Percentiles rank a stretch among this genome's conserved stretches.
Conservation (phyloP, 2,797 vertebrate genomes). For the Galagoides demidoff region DNA sequence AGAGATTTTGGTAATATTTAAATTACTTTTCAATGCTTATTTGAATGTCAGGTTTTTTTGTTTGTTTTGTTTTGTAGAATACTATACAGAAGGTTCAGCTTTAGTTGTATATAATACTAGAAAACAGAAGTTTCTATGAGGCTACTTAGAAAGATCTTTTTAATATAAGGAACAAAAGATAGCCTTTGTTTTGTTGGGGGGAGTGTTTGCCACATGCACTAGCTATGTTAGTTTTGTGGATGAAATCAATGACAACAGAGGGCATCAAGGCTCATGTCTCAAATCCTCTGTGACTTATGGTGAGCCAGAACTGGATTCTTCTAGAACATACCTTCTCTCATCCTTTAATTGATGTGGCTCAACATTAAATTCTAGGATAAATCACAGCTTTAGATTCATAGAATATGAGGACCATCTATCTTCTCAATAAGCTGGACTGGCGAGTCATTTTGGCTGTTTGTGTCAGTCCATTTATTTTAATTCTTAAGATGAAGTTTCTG, state of each 20-base stretch:
- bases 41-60: background rate
- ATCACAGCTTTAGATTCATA: background rate
- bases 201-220: background rate
- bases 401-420: background rate
- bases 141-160: background rate
- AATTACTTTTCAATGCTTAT: conserved; percentile 27
- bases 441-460: background rate
- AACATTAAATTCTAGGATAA: background rate
- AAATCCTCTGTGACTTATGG: background rate
- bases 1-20: conserved; percentile 50
- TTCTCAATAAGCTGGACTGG: background rate
- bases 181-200: background rate
- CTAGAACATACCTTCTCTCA: background rate
- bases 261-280: background rate
- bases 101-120: background rate
- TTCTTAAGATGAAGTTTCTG: background rate
- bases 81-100: background rate
- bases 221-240: background rate
- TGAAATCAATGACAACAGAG: background rate
- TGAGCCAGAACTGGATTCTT: background rate
- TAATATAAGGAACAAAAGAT: background rate
- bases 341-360: background rate
- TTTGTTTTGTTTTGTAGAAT: conserved; percentile 35
- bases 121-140: background rate
- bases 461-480: background rate